Percentiles rank a stretch among this genome's conserved stretches.
Evolutionary conservation across 2,888 invertebrate genomes (phyloP).

Genomic region (Allophyes oxyacanthae): DNA sequence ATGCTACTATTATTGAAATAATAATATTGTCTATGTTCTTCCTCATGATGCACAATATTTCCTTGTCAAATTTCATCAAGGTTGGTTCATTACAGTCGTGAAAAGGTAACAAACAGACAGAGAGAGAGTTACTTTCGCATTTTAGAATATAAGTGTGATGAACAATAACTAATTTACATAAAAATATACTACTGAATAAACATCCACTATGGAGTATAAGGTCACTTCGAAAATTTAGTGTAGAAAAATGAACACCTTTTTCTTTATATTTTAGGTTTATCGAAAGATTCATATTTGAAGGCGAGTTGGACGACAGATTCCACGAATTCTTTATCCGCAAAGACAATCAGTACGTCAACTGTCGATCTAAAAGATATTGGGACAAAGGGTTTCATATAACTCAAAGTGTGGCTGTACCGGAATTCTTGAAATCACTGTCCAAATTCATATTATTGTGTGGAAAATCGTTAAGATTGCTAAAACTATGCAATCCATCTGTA

Average conservation of each 20-base stretch:
- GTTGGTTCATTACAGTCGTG: too few species aligned
- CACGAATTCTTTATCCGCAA: constrained; percentile 96
- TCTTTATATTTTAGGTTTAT: constrained; percentile 88
- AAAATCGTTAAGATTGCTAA: constrained; percentile 92
- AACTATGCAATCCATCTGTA: constrained; percentile 92
- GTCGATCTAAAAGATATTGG: constrained; percentile 91
- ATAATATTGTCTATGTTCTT: too few species aligned
- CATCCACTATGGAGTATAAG: too few species aligned
- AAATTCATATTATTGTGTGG: constrained; percentile 93
- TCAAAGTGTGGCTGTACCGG: constrained; percentile 90
- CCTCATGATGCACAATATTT: too few species aligned
- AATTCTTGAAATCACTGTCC: constrained; percentile 91
- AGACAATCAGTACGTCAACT: constrained; percentile 91
- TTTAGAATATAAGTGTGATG: too few species aligned
- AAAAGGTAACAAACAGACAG: too few species aligned
- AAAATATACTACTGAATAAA: too few species aligned
- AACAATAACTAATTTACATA: not conserved
- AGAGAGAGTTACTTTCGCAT: too few species aligned
- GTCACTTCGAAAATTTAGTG: too few species aligned
- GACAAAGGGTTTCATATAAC: constrained; percentile 90
- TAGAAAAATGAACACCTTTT: too few species aligned
- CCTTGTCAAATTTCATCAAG: too few species aligned
- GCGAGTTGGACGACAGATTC: constrained; percentile 93
- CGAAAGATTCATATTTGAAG: constrained; percentile 96
- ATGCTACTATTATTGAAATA: too few species aligned